A percentile compares a stretch with the other conserved stretches of the same genome.
Evolutionary conservation across 2,113 vertebrate species (phyloP).

Genomic region (Anoura caudifer): DNA sequence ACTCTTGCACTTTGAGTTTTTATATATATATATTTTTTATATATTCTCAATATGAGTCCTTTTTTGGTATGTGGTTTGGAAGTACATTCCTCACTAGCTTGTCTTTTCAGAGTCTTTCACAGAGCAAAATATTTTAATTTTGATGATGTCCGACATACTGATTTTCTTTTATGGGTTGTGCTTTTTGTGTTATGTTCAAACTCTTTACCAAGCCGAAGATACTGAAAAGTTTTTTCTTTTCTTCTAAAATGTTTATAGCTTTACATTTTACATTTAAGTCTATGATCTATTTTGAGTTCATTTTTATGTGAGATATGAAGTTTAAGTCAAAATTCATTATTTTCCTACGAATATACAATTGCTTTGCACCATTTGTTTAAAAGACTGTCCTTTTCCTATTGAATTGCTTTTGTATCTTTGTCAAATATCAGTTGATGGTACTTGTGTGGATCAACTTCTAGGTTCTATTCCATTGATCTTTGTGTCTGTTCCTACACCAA

Average conservation of each 20-base stretch:
- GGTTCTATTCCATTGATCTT: not conserved
- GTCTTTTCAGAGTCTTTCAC: not conserved
- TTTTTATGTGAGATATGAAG: not conserved
- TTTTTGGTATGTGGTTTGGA: not conserved
- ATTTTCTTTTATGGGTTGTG: not conserved
- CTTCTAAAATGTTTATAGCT: not conserved
- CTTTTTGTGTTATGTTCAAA: not conserved
- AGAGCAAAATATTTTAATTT: not conserved
- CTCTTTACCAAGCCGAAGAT: not conserved
- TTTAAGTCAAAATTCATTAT: not conserved
- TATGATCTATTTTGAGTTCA: not conserved
- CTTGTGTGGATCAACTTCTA: not conserved
- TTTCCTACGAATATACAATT: not conserved
- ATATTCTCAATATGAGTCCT: not conserved
- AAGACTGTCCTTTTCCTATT: not conserved
- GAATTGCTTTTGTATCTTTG: not conserved
- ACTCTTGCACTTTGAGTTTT: not conserved
- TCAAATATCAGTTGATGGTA: not conserved
- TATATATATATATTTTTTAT: not conserved
- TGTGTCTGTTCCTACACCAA: not conserved
- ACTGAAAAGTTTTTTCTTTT: not conserved
- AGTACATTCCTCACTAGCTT: not conserved
- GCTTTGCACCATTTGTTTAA: not conserved
- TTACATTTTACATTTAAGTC: not conserved
- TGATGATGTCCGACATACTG: not conserved